Conservation (phyloP, 2,113 vertebrate genomes). For the Peucedramus taeniatus region DNA sequence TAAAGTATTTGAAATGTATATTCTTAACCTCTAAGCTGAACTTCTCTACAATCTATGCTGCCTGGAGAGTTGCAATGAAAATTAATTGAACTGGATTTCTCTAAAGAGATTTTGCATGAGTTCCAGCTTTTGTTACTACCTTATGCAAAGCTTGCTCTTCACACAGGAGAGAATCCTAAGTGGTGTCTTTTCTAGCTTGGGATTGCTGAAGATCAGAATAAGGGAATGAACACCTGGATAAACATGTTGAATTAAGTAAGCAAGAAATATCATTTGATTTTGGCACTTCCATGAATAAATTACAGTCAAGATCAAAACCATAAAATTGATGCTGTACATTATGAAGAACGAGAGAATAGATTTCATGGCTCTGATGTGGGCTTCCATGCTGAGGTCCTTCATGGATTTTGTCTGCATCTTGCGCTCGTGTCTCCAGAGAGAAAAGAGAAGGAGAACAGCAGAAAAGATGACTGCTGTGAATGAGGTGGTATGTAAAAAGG, state of each 20-base stretch:
- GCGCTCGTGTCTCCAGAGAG: background rate
- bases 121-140: background rate
- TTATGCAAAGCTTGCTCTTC: background rate
- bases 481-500: background rate
- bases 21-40: no score
- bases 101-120: background rate
- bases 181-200: background rate
- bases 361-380: background rate
- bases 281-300: accelerated
- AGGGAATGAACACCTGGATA: background rate
- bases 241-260: background rate
- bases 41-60: background rate
- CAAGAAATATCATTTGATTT: accelerated
- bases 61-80: background rate
- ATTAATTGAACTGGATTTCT: background rate
- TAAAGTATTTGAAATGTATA: background rate
- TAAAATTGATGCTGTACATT: background rate
- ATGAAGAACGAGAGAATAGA: background rate
- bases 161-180: background rate
- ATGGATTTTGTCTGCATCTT: background rate
- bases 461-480: background rate
- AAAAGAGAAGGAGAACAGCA: background rate
- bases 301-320: background rate
- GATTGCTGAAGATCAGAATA: slow-evolving; percentile 9
- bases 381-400: background rate